Percentiles rank a stretch among this genome's conserved stretches.
Evolutionary conservation across 2,113 vertebrate species (phyloP).

Genomic region (Cryptotis parvus): DNA sequence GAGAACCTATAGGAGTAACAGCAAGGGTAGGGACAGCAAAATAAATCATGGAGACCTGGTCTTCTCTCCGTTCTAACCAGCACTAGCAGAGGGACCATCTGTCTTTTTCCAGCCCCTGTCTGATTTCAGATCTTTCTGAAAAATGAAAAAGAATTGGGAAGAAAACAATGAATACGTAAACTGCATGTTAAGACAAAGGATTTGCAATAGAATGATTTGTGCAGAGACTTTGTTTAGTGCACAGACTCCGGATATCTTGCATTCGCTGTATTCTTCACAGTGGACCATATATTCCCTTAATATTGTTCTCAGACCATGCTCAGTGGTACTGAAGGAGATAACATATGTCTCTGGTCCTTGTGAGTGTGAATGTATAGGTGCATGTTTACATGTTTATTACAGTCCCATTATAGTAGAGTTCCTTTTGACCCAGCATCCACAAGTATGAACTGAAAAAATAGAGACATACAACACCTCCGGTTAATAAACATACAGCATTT

Average conservation of each 20-base stretch:
- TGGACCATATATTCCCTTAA: not conserved
- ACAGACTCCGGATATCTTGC: not conserved
- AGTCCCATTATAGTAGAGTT: not conserved
- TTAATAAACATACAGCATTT: not conserved
- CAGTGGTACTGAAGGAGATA: not conserved
- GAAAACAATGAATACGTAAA: not conserved
- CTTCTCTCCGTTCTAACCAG: not conserved
- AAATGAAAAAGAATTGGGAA: not conserved
- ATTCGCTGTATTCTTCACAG: not conserved
- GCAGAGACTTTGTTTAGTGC: not conserved
- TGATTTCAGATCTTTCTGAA: not conserved
- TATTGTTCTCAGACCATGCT: not conserved
- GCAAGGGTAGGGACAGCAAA: not conserved
- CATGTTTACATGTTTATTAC: not conserved
- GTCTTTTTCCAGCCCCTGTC: not conserved
- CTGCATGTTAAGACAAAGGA: not conserved
- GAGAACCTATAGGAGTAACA: not conserved
- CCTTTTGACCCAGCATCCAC: not conserved
- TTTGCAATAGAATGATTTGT: not conserved
- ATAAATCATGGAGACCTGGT: not conserved
- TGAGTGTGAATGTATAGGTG: not conserved
- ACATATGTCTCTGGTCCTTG: not conserved
- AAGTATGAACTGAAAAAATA: not conserved
- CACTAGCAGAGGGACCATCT: not conserved
- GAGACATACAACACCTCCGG: not conserved